These are phyloP conservation scores for Astreopora myriophthalma DNA, from an alignment of 64 coral and sea anemone genomes.

Conservation along the genomic window DNA sequence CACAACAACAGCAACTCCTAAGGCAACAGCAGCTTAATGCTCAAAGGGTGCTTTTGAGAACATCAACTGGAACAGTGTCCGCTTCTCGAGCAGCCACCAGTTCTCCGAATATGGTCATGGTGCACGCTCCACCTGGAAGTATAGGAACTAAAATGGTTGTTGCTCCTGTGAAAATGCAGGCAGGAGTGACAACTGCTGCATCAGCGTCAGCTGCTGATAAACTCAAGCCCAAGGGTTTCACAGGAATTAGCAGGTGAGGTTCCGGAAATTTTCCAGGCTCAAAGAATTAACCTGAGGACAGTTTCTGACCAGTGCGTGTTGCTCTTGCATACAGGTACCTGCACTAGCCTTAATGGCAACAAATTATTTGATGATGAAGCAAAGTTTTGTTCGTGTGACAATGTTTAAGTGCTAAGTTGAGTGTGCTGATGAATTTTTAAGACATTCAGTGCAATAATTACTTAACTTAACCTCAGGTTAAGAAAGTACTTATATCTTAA, in stretches of 20 bases:
- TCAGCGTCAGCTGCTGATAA: constrained; percentile 73
- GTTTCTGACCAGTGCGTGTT: neutral
- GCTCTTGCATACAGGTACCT: neutral
- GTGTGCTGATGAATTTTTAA: too few relatives aligned
- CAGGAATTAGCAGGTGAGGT: constrained; percentile 88
- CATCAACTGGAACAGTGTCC: constrained; percentile 52
- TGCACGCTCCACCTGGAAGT: constrained; percentile 51
- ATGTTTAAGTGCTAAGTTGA: too few relatives aligned
- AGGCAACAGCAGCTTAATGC: constrained; percentile 58
- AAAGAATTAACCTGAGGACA: neutral
- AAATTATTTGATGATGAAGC: too few relatives aligned
- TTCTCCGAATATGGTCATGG: constrained; percentile 68
- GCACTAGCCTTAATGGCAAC: too few relatives aligned
- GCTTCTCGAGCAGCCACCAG: constrained; percentile 51
- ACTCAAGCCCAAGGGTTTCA: constrained; percentile 80
- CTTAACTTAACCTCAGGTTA: too few relatives aligned
- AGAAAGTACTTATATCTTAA: neutral
- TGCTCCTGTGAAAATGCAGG: constrained; percentile 21
- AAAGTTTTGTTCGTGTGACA: too few relatives aligned
- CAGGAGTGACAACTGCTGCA: constrained; percentile 1
- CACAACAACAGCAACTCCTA: constrained; percentile 77
- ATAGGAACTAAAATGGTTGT: constrained; percentile 34
- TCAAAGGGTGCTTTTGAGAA: constrained; percentile 68
- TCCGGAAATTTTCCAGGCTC: neutral
- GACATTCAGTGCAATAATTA: too few relatives aligned